Base-by-base conservation (phyloP, 2,888 invertebrate genomes). In the Tachina grossa region DNA sequence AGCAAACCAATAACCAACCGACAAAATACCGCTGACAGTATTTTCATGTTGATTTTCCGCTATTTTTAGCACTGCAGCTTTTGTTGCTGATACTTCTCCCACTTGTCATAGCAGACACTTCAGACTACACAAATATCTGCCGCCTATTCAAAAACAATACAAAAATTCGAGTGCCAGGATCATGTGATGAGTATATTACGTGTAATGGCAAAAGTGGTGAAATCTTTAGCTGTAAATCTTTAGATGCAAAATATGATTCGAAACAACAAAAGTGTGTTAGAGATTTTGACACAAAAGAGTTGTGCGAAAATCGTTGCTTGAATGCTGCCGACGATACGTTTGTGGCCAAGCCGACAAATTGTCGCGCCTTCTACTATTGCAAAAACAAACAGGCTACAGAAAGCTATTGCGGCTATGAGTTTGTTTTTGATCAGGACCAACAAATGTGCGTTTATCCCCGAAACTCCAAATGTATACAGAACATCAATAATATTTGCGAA, bases 361-460 rank as follows among this genome's bases (percentile, higher is more conserved):
- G 92, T 65, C 75, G 87, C 8, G 87, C 89, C 2, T 92, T 83
- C 43, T 89, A 89, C 77, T 92, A 90, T 51, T 92, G 92, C 45
- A 9, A 75, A 0, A 79, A 88, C 9, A 89, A 89, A 0, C 77
- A 80, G 1, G 6, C 88, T 2, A 2, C 83, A 1, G 1, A 55
- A 1, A 89, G 91, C 0, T 47, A 61, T 13, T 92, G 92, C 69
- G 22, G 66, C 0, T 3, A 22, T 1, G 72, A 72, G 0, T 87
- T 88, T 65, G 87, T 90, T 49, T 92, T 92, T 43, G 82, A 88
- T 45, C 89, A 92, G 72, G 3, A 45, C 0, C 9, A 39, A 0
- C 91, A 92, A 83, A 61, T 87, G 31, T 92, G 92, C 63, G 74
- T 88, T 9, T 88, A 89, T 57, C 77, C 84, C 2, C 43, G 31